phyloP scores from a whole-genome alignment of 2,797 vertebrate genomes.

The Peromyscus attwateri region DNA sequence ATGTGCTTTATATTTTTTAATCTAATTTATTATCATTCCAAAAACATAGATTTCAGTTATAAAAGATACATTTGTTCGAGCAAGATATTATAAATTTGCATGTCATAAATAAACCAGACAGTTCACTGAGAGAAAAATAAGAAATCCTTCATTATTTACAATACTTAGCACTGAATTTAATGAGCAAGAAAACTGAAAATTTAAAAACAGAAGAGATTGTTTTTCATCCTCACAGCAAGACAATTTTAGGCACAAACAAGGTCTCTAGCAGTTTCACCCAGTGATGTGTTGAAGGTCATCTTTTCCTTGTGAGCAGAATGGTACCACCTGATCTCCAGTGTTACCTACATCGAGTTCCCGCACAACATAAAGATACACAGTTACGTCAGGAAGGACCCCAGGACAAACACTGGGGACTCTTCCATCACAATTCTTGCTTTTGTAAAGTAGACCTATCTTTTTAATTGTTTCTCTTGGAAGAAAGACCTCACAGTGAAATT shows the following conservation, averaged over 20 bases:
- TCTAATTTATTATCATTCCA: neutral
- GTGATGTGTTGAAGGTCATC: slow-evolving; percentile 65
- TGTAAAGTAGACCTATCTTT: slow-evolving; percentile 57
- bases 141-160: slow-evolving; percentile 30
- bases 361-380: slow-evolving; percentile 69
- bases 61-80: neutral
- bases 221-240: slow-evolving; percentile 72
- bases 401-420: slow-evolving; percentile 73
- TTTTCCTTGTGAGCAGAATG: slow-evolving; percentile 71
- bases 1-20: neutral
- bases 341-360: neutral
- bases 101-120: neutral
- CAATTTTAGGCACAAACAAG: slow-evolving; percentile 72
- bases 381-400: slow-evolving; percentile 75
- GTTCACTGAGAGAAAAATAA: neutral
- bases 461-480: slow-evolving; percentile 30
- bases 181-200: slow-evolving; percentile 19
- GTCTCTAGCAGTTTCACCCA: slow-evolving; percentile 63
- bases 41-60: neutral
- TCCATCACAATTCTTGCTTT: slow-evolving; percentile 71
- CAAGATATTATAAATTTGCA: neutral
- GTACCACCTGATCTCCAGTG: slow-evolving; percentile 70
- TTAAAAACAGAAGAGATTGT: slow-evolving; percentile 40
- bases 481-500: slow-evolving; percentile 50
- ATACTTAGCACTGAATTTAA: slow-evolving; percentile 72